These are phyloP conservation scores for Globodera rostochiensis DNA, from an alignment of 1,140 invertebrate species.

Conservation along the genomic window DNA sequence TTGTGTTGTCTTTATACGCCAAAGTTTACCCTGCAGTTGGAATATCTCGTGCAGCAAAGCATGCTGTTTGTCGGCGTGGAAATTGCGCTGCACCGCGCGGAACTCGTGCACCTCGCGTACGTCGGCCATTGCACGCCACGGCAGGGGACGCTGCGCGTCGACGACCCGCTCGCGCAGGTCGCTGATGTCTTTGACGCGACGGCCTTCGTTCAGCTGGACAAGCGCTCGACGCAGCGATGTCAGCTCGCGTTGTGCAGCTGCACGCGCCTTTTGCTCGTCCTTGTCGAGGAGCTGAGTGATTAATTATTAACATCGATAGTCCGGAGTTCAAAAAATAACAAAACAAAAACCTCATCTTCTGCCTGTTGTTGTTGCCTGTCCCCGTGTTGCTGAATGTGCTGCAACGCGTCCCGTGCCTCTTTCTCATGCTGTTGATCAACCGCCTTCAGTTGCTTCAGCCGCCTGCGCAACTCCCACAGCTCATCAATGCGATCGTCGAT, in stretches of 20 bases:
- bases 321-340: too few relatives aligned
- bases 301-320: too few relatives aligned
- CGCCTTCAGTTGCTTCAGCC: slow-evolving; percentile 13
- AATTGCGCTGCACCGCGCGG: slow-evolving; percentile 28
- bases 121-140: slow-evolving; percentile 32
- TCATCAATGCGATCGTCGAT: slow-evolving; percentile 39
- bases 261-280: slow-evolving; percentile 8
- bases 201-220: slow-evolving; percentile 25
- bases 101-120: slow-evolving; percentile 28
- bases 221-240: slow-evolving; percentile 4
- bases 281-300: neutral
- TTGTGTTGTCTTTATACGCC: neutral
- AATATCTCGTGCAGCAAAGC: slow-evolving; percentile 34
- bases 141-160: slow-evolving; percentile 21
- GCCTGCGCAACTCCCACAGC: slow-evolving; percentile 25
- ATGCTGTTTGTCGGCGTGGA: slow-evolving; percentile 15
- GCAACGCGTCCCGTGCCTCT: slow-evolving; percentile 30
- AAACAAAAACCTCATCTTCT: neutral
- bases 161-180: slow-evolving; percentile 13
- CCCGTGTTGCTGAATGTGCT: neutral
- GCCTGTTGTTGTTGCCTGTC: neutral
- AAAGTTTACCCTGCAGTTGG: slow-evolving; percentile 25
- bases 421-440: slow-evolving; percentile 38
- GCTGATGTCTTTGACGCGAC: slow-evolving; percentile 16
- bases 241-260: neutral